These are phyloP conservation scores for Helicoverpa armigera DNA, from an alignment of 1,140 invertebrate genomes.

Conservation along the genomic window DNA sequence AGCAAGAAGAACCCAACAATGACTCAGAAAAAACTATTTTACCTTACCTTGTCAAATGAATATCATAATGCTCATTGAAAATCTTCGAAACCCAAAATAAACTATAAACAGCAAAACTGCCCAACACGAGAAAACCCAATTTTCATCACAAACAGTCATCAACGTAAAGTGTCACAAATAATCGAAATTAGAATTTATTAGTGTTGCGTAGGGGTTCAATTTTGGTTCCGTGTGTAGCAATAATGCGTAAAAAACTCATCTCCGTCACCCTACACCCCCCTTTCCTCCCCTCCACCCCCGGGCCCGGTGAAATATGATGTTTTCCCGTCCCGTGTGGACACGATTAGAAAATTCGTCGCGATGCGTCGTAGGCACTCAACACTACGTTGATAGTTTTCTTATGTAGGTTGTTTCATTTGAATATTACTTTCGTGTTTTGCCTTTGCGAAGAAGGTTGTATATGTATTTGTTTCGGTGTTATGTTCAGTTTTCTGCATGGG, in stretches of 20 bases:
- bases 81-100: not conserved
- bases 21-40: too few species aligned
- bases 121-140: slow-evolving; percentile 34
- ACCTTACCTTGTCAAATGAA: not conserved
- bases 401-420: slow-evolving; percentile 44
- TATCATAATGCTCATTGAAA: too few species aligned
- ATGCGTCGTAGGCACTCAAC: slow-evolving; percentile 53
- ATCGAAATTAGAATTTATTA: slow-evolving; percentile 81
- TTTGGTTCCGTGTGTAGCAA: slow-evolving; percentile 75
- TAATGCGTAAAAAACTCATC: slow-evolving; percentile 86
- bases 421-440: slow-evolving; percentile 33
- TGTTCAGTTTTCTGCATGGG: not conserved
- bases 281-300: slow-evolving; percentile 51
- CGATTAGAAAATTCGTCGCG: slow-evolving; percentile 84
- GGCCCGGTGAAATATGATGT: slow-evolving; percentile 83
- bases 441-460: not conserved
- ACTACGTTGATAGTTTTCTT: slow-evolving; percentile 61
- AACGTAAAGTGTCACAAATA: slow-evolving; percentile 61
- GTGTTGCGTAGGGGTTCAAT: slow-evolving; percentile 67
- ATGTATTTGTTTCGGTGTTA: not conserved
- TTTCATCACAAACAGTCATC: slow-evolving; percentile 44
- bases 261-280: slow-evolving; percentile 61
- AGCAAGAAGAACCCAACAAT: too few species aligned
- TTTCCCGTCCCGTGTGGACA: slow-evolving; percentile 80
- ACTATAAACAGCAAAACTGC: slow-evolving; percentile 9